A percentile compares a stretch with the other conserved stretches of the same genome.
Conservation (phyloP, 1,140 invertebrate species). For the Diabrotica undecimpunctata region DNA sequence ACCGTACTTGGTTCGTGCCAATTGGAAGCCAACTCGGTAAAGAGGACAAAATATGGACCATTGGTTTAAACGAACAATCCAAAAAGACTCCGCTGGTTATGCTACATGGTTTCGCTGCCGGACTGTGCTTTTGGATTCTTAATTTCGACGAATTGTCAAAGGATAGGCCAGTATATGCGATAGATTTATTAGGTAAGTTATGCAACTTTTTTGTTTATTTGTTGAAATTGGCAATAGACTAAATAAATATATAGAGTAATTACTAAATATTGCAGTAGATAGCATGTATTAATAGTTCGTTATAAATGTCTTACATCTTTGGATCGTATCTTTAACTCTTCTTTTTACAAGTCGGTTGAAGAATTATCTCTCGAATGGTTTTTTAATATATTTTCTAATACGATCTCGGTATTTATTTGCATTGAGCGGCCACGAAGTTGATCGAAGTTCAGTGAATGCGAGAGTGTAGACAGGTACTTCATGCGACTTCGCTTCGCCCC, state of each 20-base stretch:
- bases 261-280: conserved; percentile 4
- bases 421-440: no score
- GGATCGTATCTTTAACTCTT: no score
- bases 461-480: no score
- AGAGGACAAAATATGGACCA: conserved; percentile 82
- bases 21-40: conserved; percentile 72
- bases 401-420: no score
- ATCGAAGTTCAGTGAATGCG: no score
- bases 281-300: no score
- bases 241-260: not conserved
- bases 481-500: no score
- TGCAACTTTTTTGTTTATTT: no score
- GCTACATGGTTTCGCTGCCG: conserved; percentile 90
- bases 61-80: conserved; percentile 71
- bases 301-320: no score
- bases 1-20: conserved; percentile 78
- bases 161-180: conserved; percentile 84
- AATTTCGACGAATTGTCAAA: conserved; percentile 80
- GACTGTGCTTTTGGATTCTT: conserved; percentile 87
- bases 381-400: no score
- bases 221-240: not conserved
- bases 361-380: no score
- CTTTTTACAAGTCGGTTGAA: no score
- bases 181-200: conserved; percentile 79
- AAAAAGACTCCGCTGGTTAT: conserved; percentile 79